phyloP scores from a whole-genome alignment of 2,113 vertebrate genomes.

The Grammomys dolichurus region DNA sequence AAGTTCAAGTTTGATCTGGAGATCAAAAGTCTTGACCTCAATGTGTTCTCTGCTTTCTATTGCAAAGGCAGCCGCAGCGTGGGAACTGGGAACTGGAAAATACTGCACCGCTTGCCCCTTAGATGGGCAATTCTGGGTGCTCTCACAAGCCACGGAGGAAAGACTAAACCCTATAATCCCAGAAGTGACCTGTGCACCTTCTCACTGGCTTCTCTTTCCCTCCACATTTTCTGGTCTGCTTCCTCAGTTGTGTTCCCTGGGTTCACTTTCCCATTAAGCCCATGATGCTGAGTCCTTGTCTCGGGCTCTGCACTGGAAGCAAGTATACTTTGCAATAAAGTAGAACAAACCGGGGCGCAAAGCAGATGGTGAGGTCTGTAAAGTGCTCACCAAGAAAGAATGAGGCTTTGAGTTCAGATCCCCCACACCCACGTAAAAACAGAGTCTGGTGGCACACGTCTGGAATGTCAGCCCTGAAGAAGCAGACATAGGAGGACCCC shows the following conservation, averaged over 20 bases:
- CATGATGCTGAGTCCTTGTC: background rate
- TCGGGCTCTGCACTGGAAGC: background rate
- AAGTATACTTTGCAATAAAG: background rate
- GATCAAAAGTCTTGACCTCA: too few species aligned
- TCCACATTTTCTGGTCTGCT: background rate
- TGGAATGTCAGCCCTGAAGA: background rate
- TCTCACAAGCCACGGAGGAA: background rate
- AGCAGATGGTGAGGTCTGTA: background rate
- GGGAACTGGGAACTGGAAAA: too few species aligned
- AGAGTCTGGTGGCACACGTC: background rate
- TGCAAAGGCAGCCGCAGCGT: accelerated
- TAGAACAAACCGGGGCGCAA: too few species aligned
- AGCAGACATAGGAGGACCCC: background rate
- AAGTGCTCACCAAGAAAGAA: too few species aligned
- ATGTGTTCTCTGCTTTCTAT: background rate
- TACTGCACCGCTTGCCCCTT: accelerated
- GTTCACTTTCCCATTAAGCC: background rate
- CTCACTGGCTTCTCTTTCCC: slow-evolving; percentile 70
- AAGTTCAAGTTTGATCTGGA: background rate
- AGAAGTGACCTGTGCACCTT: slow-evolving; percentile 71
- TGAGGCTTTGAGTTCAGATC: background rate
- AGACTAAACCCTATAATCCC: slow-evolving; percentile 28
- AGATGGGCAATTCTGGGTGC: background rate
- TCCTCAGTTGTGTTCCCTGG: too few species aligned
- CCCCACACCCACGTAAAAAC: background rate